Base-by-base conservation (phyloP, 2,113 vertebrate species). In the Columba livia region DNA sequence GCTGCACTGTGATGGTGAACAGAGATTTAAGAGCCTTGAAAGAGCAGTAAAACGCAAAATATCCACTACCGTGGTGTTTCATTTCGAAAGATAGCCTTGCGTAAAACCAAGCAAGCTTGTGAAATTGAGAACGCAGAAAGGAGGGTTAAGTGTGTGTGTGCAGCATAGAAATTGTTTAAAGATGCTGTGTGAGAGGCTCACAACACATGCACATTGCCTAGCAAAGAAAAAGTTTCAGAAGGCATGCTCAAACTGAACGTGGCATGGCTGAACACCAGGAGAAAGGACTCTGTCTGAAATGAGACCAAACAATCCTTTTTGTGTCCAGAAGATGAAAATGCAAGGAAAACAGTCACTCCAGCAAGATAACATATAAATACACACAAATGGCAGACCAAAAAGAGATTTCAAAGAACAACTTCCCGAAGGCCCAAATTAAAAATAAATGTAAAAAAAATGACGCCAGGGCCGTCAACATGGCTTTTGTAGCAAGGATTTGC, bases 131-230 rank as follows among this genome's bases (percentile, higher is more conserved):
- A 47, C 34, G 71, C 84, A 67, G 72, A 61, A 53, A 51, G 85
- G 86, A 93, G 84, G 48, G 51, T 56, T 24, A 34, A 65, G 38
- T 25, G 26, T 29, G 74, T 34, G 71, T 20, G 2, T 66, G 75
- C 84, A 82, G 79, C 62, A 11, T 9, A 83, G 66, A 66, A 82
- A 86, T 83, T 67, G 85, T 38, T 91, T 86, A 79, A 93, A 93
- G 90, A 79, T 89, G 80, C 62, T 1, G 1, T 15, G 13, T 67
- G 62, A 54, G 61, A 66, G 77, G 36, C 42, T 82, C 26, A 51
- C 36, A 74, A 21, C 47, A 57, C 36, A 7, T 40, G 62, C 25
- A 32, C 17, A 2, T 47, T 47, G 70, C 54, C 57, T 88, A n/a
- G 79, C 19, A 29, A 40, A 40, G 54, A 20, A n/a, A 50, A 50